Conservation (phyloP, 2,888 invertebrate species). For the Rapana venosa region DNA sequence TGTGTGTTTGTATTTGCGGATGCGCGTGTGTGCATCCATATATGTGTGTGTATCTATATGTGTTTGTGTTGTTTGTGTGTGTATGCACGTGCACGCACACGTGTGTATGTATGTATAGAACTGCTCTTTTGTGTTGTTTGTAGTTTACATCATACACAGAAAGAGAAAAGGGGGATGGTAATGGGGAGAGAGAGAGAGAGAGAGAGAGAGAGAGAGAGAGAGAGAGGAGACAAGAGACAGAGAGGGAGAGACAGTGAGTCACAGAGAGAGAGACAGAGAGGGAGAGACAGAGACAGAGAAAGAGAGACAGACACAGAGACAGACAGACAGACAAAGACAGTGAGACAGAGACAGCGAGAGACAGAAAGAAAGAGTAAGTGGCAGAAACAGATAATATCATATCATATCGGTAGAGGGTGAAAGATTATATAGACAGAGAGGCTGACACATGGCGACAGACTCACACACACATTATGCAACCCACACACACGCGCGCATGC, state of each 20-base stretch:
- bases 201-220: background rate
- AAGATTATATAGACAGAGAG: background rate
- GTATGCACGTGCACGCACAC: background rate
- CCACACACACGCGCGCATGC: background rate
- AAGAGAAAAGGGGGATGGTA: background rate
- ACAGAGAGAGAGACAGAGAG: background rate
- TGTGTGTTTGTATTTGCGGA: background rate
- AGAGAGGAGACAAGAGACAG: background rate
- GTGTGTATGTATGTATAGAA: background rate
- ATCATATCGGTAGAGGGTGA: background rate
- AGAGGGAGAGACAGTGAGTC: background rate
- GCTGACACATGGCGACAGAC: background rate
- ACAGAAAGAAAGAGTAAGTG: background rate
- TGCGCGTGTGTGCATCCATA: background rate
- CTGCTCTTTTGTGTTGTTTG: too few species aligned
- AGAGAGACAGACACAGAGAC: background rate
- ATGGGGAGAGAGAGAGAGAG: background rate
- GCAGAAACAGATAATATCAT: background rate
- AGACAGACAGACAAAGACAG: background rate
- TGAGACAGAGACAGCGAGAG: background rate
- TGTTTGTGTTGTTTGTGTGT: background rate
- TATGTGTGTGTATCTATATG: background rate
- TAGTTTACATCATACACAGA: too few species aligned
- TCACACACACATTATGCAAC: background rate
- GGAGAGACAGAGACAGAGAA: background rate